Evolutionary conservation across 2,113 vertebrate species (phyloP).

Genomic region (Dicrurus megarhynchus): DNA sequence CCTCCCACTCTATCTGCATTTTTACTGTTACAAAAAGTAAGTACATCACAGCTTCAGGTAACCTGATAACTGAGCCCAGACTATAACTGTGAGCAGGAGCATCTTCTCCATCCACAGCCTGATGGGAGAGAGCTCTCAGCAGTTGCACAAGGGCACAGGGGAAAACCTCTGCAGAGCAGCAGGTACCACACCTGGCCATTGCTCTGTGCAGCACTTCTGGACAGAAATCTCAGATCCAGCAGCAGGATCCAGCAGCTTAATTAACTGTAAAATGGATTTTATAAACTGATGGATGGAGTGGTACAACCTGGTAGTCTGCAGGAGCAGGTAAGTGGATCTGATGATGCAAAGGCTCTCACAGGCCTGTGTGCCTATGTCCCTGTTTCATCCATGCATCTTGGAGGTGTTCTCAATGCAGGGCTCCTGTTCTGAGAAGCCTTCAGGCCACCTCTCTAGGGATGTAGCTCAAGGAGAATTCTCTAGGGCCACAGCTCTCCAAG

Average conservation of each 20-base stretch:
- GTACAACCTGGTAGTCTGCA: neutral
- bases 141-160: rapidly evolving
- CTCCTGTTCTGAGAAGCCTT: neutral
- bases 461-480: neutral
- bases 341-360: neutral
- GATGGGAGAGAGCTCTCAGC: neutral
- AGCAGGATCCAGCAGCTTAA: neutral
- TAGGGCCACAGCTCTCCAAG: neutral
- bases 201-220: neutral
- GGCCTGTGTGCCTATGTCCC: neutral
- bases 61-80: neutral
- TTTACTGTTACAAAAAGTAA: neutral
- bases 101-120: rapidly evolving
- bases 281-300: neutral
- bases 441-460: neutral
- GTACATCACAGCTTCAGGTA: neutral
- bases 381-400: neutral
- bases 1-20: neutral
- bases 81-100: neutral
- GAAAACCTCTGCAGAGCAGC: rapidly evolving
- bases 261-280: neutral
- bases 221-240: neutral
- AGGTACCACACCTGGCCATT: neutral
- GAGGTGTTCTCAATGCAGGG: neutral
- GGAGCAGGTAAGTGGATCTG: neutral